Base-by-base conservation (phyloP, 2,113 vertebrate species). In the Myocastor coypus region DNA sequence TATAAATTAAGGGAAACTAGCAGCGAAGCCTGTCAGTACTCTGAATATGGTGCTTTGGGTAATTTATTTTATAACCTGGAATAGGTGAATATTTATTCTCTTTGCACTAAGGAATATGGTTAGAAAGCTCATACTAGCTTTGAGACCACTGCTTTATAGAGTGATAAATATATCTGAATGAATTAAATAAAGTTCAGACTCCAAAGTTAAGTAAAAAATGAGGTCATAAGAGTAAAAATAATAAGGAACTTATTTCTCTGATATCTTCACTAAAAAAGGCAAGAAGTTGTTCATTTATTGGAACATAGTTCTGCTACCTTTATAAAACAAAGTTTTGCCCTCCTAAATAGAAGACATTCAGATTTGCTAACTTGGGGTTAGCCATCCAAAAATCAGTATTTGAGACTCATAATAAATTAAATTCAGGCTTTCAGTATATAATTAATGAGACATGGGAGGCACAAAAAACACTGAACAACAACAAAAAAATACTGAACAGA, bases 61-160 rank as follows among this genome's bases (percentile, higher is more conserved):
- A 69, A 94, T 81, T 82, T 83, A 52, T 71, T 92, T 91, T 91
- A 40, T 40, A 86, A 91, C 12, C 52, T 63, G 26, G 11, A 37
- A 91, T 8, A 22, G 1, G 24, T 86, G 63, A 85, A 85, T 19
- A 89, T 59, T 95, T 94, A 40, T 63, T 95, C 92, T 63, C 93
- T 95, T 96, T 94, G 63, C 78, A 52, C 17, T 50, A 94, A 91
- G 81, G 37, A 90, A 95, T 85, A 93, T 30, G 77, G 32, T 59
- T 73, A 34, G 26, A 83, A 92, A 92, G 20, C 66, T 86, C 52
- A 55, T 46, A 22, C 26, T 77, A 77, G 59, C 3, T 68, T 89
- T 83, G 52, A 95, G 68, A 50, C 3, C 52, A 81, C 88, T 28
- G 19, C 42, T 95, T 96, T 91, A 83, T 42, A 81, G 82, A 28